Conservation (phyloP, 2,888 invertebrate species). For the Agonopterix heracliana region DNA sequence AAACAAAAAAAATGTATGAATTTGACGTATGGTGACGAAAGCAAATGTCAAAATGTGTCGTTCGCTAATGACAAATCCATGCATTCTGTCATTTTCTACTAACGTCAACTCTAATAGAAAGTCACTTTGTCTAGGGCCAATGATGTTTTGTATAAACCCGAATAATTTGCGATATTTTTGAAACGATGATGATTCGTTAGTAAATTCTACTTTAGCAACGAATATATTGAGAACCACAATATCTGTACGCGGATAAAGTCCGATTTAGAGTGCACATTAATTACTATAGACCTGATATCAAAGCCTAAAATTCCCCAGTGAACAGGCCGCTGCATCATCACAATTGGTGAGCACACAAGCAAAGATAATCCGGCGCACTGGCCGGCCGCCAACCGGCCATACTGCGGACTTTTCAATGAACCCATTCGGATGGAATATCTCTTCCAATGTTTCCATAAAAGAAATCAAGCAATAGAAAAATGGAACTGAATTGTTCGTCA, state of each 20-base stretch:
- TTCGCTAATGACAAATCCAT: no score
- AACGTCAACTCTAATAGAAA: no score
- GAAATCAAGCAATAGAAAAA: conserved; percentile 64
- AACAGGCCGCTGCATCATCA: conserved; percentile 57
- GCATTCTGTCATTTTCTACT: no score
- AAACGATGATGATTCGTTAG: no score
- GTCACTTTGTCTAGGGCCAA: no score
- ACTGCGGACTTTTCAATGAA: conserved; percentile 75
- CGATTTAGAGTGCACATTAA: conserved; percentile 19
- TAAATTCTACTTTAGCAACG: no score
- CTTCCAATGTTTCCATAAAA: conserved; percentile 68
- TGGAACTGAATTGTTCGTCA: conserved; percentile 35
- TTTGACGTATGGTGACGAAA: no score
- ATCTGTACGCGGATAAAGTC: background rate
- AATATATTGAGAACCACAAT: no score
- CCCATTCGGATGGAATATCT: conserved; percentile 70
- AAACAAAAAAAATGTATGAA: no score
- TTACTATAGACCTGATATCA: conserved; percentile 44
- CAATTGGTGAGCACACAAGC: conserved; percentile 58
- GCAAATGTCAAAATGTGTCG: no score
- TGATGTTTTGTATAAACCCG: no score
- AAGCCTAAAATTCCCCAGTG: conserved; percentile 39
- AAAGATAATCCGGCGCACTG: conserved; percentile 65
- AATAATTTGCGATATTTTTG: no score
- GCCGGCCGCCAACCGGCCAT: conserved; percentile 63